Percentiles rank a stretch among this genome's conserved stretches.
phyloP scores from a whole-genome alignment of 1,140 invertebrate genomes.

The Drosophila sucinea region DNA sequence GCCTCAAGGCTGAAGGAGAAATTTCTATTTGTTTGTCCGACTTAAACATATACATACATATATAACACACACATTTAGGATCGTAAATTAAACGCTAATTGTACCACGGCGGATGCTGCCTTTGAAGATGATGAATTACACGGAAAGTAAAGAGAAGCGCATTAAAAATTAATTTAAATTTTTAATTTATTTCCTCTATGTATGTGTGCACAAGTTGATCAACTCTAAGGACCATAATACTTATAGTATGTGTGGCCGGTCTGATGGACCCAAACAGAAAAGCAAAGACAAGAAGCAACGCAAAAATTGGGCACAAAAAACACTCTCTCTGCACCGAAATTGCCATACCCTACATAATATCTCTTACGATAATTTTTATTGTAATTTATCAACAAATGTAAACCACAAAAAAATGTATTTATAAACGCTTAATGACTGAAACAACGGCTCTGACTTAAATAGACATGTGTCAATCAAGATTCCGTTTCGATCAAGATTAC shows the following conservation, averaged over 20 bases:
- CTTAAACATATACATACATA: neutral
- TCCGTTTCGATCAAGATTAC: too few species aligned
- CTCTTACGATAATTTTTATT: too few species aligned
- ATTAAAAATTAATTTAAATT: conserved; percentile 79
- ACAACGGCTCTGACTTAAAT: too few species aligned
- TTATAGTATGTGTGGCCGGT: neutral
- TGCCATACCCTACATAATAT: neutral
- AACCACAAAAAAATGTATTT: too few species aligned
- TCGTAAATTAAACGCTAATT: conserved; percentile 77
- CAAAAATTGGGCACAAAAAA: neutral
- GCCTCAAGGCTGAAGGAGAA: conserved; percentile 23
- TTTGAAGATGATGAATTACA: conserved; percentile 71
- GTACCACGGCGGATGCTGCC: conserved; percentile 32
- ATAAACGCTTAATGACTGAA: too few species aligned
- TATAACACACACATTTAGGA: conserved; percentile 37
- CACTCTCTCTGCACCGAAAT: neutral
- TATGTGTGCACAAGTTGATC: conserved; percentile 38
- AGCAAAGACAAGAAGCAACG: neutral
- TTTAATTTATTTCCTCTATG: conserved; percentile 58
- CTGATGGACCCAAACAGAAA: neutral
- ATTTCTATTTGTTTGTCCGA: conserved; percentile 25
- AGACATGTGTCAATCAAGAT: too few species aligned
- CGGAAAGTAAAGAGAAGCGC: conserved; percentile 26
- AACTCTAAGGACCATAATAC: conserved; percentile 2
- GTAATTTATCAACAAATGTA: too few species aligned